Evolutionary conservation across 2,113 vertebrate genomes (phyloP).

Genomic region (Coregonus clupeaformis): DNA sequence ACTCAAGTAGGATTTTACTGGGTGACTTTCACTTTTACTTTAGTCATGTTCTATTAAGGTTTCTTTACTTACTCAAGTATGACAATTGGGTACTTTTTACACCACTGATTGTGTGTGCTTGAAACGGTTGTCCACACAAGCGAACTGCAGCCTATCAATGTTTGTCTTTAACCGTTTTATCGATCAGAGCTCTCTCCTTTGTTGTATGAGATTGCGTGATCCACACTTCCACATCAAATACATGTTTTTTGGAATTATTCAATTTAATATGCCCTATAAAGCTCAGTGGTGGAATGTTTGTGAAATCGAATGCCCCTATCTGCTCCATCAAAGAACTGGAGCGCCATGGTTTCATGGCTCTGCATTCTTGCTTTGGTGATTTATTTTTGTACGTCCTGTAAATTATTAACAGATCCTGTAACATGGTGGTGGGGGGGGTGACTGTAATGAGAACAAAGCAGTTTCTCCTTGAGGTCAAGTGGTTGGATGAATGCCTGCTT

Average conservation of each 20-base stretch:
- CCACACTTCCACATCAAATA: slow-evolving; percentile 38
- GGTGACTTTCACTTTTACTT: too few relatives aligned
- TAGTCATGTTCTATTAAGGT: too few relatives aligned
- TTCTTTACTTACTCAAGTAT: too few relatives aligned
- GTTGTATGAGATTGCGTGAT: slow-evolving; percentile 14
- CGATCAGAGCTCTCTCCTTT: slow-evolving; percentile 8
- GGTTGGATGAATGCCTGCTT: slow-evolving; percentile 19
- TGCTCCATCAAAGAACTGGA: slow-evolving; percentile 52
- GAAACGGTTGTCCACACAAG: slow-evolving; percentile 25
- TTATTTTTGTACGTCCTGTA: slow-evolving; percentile 54
- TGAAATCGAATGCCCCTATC: slow-evolving; percentile 47
- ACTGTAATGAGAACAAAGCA: slow-evolving; percentile 44
- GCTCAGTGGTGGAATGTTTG: slow-evolving; percentile 31
- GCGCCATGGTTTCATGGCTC: slow-evolving; percentile 42
- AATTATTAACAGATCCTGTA: slow-evolving; percentile 62
- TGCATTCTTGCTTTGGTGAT: slow-evolving; percentile 41
- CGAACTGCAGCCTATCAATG: slow-evolving; percentile 27
- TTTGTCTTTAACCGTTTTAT: neutral
- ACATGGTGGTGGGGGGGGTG: slow-evolving; percentile 18
- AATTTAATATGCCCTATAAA: slow-evolving; percentile 27
- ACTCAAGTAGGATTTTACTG: too few relatives aligned
- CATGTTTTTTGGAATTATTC: slow-evolving; percentile 36
- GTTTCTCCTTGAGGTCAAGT: slow-evolving; percentile 34
- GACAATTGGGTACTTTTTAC: too few relatives aligned
- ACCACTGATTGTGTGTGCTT: neutral